Conservation (phyloP, 2,113 vertebrate genomes). For the Talpa occidentalis region DNA sequence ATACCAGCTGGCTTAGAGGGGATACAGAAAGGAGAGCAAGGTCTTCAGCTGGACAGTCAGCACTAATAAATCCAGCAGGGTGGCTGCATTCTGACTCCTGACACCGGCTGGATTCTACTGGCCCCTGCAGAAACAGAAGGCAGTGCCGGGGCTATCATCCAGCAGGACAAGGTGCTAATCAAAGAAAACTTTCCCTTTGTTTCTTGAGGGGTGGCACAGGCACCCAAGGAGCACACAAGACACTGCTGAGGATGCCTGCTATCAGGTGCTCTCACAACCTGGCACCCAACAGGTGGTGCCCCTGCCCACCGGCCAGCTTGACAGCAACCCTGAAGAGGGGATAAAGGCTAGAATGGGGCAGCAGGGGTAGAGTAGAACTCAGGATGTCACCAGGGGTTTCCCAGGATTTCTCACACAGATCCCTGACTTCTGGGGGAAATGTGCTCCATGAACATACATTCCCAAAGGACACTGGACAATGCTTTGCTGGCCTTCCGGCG, state of each 20-base stretch:
- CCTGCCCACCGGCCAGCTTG: background rate
- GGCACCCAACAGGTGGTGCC: accelerated
- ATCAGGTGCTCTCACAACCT: background rate
- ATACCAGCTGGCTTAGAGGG: background rate
- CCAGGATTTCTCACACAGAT: background rate
- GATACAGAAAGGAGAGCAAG: background rate
- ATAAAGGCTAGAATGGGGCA: background rate
- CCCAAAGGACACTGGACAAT: background rate
- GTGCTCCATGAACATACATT: background rate
- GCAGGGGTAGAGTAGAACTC: background rate
- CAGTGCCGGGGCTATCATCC: background rate
- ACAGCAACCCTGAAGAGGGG: background rate
- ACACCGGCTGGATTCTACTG: background rate
- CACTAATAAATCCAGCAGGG: background rate
- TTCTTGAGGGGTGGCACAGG: background rate
- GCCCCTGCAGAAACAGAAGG: background rate
- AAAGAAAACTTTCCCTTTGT: background rate
- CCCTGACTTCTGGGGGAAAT: background rate
- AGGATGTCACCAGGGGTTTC: background rate
- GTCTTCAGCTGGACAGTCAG: background rate
- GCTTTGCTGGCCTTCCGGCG: background rate
- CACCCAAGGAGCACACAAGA: background rate
- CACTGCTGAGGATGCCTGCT: background rate
- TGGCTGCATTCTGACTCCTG: background rate
- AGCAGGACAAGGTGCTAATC: background rate